Evolutionary conservation across 2,888 invertebrate species (phyloP).

Genomic region (Sesia bembeciformis): DNA sequence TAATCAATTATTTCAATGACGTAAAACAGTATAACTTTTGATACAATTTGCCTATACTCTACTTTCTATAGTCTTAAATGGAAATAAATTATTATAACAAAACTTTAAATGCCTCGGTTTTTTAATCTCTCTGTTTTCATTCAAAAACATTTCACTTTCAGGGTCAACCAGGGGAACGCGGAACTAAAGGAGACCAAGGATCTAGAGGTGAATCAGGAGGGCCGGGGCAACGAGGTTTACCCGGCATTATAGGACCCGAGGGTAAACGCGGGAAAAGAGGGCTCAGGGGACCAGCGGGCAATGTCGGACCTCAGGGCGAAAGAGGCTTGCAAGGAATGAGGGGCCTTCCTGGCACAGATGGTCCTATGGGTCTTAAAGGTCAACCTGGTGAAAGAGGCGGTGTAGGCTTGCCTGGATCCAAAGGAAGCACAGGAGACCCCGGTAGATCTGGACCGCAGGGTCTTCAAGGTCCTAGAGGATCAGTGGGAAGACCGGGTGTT

Average conservation of each 20-base stretch:
- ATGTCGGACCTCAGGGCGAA: slow-evolving; percentile 82
- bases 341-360: slow-evolving; percentile 85
- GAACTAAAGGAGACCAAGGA: slow-evolving; percentile 85
- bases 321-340: slow-evolving; percentile 78
- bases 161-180: slow-evolving; percentile 86
- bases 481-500: slow-evolving; percentile 80
- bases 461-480: slow-evolving; percentile 75
- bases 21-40: neutral
- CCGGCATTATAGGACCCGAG: slow-evolving; percentile 83
- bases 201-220: slow-evolving; percentile 83
- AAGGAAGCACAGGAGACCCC: slow-evolving; percentile 77
- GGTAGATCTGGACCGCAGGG: slow-evolving; percentile 82
- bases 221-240: slow-evolving; percentile 83
- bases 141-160: slow-evolving; percentile 23
- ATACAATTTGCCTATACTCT: too few species aligned
- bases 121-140: slow-evolving; percentile 3
- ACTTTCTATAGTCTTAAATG: too few species aligned
- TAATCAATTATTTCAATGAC: neutral
- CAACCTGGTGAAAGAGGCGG: slow-evolving; percentile 81
- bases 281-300: slow-evolving; percentile 83
- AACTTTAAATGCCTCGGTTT: neutral
- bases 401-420: slow-evolving; percentile 61
- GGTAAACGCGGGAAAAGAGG: slow-evolving; percentile 89
- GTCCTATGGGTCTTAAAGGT: slow-evolving; percentile 84
- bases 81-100: too few species aligned